Percentiles rank a stretch among this genome's conserved stretches.
These are phyloP conservation scores for Ranitomeya imitator DNA, from an alignment of 2,113 vertebrate species.

Conservation along the genomic window DNA sequence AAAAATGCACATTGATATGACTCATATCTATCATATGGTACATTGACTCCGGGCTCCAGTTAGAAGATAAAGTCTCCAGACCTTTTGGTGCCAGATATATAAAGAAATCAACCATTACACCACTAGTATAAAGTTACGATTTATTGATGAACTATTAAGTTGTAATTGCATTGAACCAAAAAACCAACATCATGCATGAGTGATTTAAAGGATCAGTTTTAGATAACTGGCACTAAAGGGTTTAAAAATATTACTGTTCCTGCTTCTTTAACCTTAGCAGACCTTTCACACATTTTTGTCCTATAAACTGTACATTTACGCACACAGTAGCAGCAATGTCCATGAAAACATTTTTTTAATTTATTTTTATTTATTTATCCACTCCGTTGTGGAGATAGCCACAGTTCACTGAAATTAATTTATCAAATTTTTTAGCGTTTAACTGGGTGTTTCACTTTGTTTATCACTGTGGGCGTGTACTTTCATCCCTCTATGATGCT, in stretches of 20 bases:
- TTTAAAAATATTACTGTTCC: not conserved
- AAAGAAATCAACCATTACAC: not conserved
- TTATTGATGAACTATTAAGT: not conserved
- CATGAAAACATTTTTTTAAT: too few relatives aligned
- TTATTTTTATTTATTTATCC: too few relatives aligned
- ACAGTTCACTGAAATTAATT: too few relatives aligned
- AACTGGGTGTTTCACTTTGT: too few relatives aligned
- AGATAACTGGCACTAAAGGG: not conserved
- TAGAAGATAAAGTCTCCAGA: not conserved
- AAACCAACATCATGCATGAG: not conserved
- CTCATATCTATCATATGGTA: not conserved
- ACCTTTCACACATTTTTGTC: too few relatives aligned
- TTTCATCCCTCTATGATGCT: too few relatives aligned
- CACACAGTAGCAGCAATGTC: too few relatives aligned
- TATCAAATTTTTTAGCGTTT: too few relatives aligned
- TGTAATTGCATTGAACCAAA: not conserved
- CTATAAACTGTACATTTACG: too few relatives aligned
- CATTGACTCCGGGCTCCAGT: not conserved
- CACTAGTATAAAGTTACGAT: not conserved
- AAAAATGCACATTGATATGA: too few relatives aligned
- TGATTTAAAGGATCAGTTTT: not conserved
- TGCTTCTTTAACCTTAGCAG: not conserved
- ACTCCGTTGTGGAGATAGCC: too few relatives aligned
- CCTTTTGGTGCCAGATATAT: not conserved
- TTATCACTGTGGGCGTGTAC: too few relatives aligned